A percentile compares a stretch with the other conserved stretches of the same genome.
Evolutionary conservation across 2,888 invertebrate genomes (phyloP).

Genomic region (Euplagia quadripunctaria): DNA sequence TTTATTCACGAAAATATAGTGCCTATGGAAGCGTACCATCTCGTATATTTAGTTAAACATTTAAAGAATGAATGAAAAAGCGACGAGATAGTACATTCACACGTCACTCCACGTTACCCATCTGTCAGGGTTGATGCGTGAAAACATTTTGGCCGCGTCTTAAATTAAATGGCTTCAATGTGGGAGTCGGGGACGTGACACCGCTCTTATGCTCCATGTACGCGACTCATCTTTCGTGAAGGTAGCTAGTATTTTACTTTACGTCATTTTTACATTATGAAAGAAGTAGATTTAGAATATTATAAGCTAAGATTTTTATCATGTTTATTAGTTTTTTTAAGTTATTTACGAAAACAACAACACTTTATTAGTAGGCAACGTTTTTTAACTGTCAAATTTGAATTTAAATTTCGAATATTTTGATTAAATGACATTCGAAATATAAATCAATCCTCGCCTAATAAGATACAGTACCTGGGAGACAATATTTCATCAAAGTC

Average conservation of each 20-base stretch:
- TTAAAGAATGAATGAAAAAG: conserved; percentile 43
- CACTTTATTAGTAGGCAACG: too few relatives aligned
- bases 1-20: too few relatives aligned
- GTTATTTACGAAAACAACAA: neutral
- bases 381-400: too few relatives aligned
- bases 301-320: neutral
- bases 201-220: conserved; percentile 9
- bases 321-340: neutral
- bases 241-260: conserved; percentile 23
- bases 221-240: conserved; percentile 16
- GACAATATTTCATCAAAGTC: too few relatives aligned
- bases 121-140: conserved; percentile 54
- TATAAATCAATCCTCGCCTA: too few relatives aligned
- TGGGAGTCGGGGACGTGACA: conserved; percentile 48
- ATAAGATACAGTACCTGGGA: too few relatives aligned
- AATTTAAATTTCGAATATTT: too few relatives aligned
- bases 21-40: neutral
- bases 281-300: conserved; percentile 1
- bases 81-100: conserved; percentile 43
- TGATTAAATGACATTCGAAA: too few relatives aligned
- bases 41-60: conserved; percentile 17
- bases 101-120: conserved; percentile 53
- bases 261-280: conserved; percentile 8
- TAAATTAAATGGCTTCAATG: conserved; percentile 57
- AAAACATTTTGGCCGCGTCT: conserved; percentile 48